phyloP scores from a whole-genome alignment of 35 echinoderm and acorn worm genomes.

The Holothuria glaberrima region DNA sequence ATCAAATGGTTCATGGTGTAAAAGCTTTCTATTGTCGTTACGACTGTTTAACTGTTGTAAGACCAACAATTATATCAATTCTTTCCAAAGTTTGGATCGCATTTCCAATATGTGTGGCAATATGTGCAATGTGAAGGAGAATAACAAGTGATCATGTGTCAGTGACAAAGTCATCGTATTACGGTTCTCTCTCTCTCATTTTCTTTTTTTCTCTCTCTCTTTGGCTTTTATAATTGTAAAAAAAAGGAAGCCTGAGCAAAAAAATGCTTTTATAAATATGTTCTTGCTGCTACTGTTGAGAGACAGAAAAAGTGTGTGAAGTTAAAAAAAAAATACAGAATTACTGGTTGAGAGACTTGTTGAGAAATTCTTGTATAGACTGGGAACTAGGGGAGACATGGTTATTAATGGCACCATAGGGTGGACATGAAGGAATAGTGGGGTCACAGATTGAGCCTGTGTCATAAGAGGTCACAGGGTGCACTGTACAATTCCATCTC shows the following conservation, averaged over 20 bases:
- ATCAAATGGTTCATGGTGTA: too few species aligned
- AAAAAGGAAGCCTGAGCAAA: slow-evolving; percentile 30
- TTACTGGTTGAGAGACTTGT: neutral
- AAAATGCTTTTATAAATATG: slow-evolving; percentile 46
- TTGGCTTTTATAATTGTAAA: slow-evolving; percentile 38
- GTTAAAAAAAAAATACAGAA: slow-evolving; percentile 12
- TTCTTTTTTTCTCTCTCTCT: too few species aligned
- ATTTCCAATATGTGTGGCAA: slow-evolving; percentile 55
- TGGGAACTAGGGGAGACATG: neutral
- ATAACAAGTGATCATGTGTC: slow-evolving; percentile 13
- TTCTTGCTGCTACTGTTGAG: slow-evolving; percentile 40
- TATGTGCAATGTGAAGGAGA: slow-evolving; percentile 38
- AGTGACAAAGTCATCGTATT: neutral
- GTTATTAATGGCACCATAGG: slow-evolving; percentile 25
- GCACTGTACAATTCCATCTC: slow-evolving; percentile 26
- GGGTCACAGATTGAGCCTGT: slow-evolving; percentile 28
- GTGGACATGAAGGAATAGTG: neutral
- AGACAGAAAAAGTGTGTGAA: slow-evolving; percentile 50
- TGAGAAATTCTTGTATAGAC: slow-evolving; percentile 27
- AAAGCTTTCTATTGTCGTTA: too few species aligned
- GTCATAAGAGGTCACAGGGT: slow-evolving; percentile 19
- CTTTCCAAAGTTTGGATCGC: slow-evolving; percentile 20
- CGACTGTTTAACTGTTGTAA: too few species aligned
- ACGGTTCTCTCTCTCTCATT: too few species aligned
- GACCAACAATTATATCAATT: too few species aligned